Evolutionary conservation across 2,797 vertebrate species (phyloP).

Genomic region (Setipinna tenuifilis): DNA sequence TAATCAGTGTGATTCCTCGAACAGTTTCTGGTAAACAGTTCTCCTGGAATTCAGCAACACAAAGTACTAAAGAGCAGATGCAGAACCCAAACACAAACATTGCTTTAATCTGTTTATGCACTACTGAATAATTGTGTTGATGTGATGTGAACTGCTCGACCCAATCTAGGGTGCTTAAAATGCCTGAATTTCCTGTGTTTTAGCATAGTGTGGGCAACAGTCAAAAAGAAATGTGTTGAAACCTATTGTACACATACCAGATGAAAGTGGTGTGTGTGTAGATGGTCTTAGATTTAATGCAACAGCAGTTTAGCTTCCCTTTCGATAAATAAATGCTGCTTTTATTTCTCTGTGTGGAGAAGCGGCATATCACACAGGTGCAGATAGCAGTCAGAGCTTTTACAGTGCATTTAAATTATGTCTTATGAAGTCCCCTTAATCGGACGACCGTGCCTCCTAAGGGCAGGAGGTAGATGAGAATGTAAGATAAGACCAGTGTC

Average conservation of each 20-base stretch:
- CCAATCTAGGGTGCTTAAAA: slow-evolving; percentile 13
- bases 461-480: slow-evolving; percentile 9
- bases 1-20: slow-evolving; percentile 11
- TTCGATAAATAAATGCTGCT: not conserved
- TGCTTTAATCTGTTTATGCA: slow-evolving; percentile 56
- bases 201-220: not conserved
- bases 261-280: not conserved
- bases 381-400: not conserved
- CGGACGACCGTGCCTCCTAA: slow-evolving; percentile 40
- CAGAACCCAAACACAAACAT: slow-evolving; percentile 31
- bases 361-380: not conserved
- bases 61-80: slow-evolving; percentile 6
- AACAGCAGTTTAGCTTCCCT: not conserved
- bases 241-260: not conserved
- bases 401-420: not conserved
- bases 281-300: not conserved
- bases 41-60: slow-evolving; percentile 27
- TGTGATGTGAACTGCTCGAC: slow-evolving; percentile 60
- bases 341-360: not conserved
- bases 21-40: slow-evolving; percentile 32
- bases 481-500: not conserved
- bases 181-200: not conserved
- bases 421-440: not conserved
- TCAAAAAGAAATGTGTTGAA: not conserved
- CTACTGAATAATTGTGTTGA: slow-evolving; percentile 42